These are phyloP conservation scores for Platysternon megacephalum DNA, from an alignment of 2,113 vertebrate species.

Conservation along the genomic window DNA sequence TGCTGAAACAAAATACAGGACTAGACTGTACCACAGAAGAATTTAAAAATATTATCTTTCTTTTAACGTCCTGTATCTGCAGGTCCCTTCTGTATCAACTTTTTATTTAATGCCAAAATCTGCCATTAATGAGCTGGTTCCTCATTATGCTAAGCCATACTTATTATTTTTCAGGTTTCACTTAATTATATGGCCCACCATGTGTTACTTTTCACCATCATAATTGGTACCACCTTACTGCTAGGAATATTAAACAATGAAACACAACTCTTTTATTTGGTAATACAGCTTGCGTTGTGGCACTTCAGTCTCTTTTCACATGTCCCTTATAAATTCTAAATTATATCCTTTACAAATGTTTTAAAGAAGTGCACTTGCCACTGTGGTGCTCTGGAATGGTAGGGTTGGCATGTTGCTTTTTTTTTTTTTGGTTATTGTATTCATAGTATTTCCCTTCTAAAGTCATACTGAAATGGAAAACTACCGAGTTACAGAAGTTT, in stretches of 20 bases:
- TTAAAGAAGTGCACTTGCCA: not conserved
- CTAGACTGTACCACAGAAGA: not conserved
- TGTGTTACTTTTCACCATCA: slow-evolving; percentile 23
- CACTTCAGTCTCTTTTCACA: not conserved
- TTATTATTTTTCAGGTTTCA: slow-evolving; percentile 47
- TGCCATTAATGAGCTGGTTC: not conserved
- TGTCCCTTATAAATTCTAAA: not conserved
- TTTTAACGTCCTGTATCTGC: not conserved
- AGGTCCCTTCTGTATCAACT: slow-evolving; percentile 34
- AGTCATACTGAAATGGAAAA: not conserved
- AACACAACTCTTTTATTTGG: slow-evolving; percentile 21
- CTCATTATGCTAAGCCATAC: slow-evolving; percentile 35
- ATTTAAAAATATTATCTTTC: not conserved
- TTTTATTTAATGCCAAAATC: slow-evolving; percentile 34
- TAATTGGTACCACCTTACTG: slow-evolving; percentile 24
- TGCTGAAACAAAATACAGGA: not conserved
- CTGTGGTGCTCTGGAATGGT: not conserved
- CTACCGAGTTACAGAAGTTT: not conserved
- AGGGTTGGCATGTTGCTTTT: not conserved
- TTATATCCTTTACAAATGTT: slow-evolving; percentile 10
- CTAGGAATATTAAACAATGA: slow-evolving; percentile 48
- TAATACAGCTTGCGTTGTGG: not conserved
- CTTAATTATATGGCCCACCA: slow-evolving; percentile 53
- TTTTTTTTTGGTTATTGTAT: not conserved
- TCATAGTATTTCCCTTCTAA: accelerated